Evolutionary conservation across 2,113 vertebrate species (phyloP), one percentile per base, ranked within the genome.

Genomic region (Willisornis vidua): DNA sequence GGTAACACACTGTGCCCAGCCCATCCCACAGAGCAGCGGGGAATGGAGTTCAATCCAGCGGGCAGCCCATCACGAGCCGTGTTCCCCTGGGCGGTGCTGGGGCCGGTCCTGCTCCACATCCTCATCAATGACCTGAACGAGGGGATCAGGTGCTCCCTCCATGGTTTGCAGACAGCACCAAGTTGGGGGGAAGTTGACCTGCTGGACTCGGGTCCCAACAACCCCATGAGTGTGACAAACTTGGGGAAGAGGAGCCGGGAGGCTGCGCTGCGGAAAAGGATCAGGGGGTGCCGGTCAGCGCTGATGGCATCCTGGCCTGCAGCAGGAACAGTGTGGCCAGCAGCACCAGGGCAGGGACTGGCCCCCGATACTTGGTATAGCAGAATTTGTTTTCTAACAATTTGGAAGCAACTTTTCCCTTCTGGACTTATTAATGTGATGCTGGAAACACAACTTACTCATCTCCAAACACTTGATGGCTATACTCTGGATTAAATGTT

Each of bases 381-480:
- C 9, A 79, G 4, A 4, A n/a, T 35, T 73, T 76, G 19, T 9
- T 58, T 87, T 73, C 49, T 85, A 55, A 55, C 1, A 8, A 49
- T 48, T 39, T 57, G 8, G 18, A 94, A 83, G 18, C 26, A 59
- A 25, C 26, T 45, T 62, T 49, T 26, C 11, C 8, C 39, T 83
- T 80, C 25, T 3, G 24, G 9, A 24, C 8, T 46, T 76, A 52
- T 23, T 61, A 28, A 37, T 51, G 73, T 67, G 22, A 85, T 15
- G 72, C 58, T 43, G 8, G 8, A 87, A 79, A 85, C 48, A 85
- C 90, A 87, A 99, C 99, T 98, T 98, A 99, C 99, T 99, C 99
- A n/a, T 99, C 99, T 95, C 99, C 99, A 98, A 98, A 99, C 16
- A 99, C 96, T 58, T 99, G 99, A 97, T 99, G 99, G 95, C 98